A percentile compares a stretch with the other conserved stretches of the same genome.
Conservation (phyloP, 2,797 vertebrate genomes). For the Sarcophilus harrisii region DNA sequence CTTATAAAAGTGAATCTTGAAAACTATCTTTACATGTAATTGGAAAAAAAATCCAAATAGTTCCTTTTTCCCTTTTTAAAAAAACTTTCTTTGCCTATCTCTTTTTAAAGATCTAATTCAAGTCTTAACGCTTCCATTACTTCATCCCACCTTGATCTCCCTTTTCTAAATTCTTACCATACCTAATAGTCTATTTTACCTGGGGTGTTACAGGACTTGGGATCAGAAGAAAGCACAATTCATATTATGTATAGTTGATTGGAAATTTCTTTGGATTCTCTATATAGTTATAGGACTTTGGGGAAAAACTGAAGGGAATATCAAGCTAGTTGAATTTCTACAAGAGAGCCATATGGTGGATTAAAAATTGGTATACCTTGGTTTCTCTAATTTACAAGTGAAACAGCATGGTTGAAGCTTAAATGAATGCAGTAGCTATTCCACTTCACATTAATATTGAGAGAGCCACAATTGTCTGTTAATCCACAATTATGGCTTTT, state of each 20-base stretch:
- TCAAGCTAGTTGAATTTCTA: background rate
- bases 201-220: background rate
- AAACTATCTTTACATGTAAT: too few species aligned
- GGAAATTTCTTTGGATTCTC: background rate
- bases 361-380: background rate
- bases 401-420: too few species aligned
- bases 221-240: background rate
- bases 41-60: background rate
- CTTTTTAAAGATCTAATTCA: background rate
- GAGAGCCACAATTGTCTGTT: background rate
- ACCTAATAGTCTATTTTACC: background rate
- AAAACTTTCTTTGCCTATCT: background rate
- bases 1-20: too few species aligned
- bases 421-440: too few species aligned
- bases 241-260: background rate
- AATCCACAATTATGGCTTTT: background rate
- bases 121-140: background rate
- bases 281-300: background rate
- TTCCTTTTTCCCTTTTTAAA: background rate
- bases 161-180: background rate
- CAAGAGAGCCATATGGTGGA: background rate
- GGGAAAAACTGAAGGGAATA: background rate
- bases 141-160: background rate
- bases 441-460: background rate
- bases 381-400: background rate